Evolutionary conservation across 1,140 invertebrate species (phyloP).

Genomic region (Doryteuthis pealeii): DNA sequence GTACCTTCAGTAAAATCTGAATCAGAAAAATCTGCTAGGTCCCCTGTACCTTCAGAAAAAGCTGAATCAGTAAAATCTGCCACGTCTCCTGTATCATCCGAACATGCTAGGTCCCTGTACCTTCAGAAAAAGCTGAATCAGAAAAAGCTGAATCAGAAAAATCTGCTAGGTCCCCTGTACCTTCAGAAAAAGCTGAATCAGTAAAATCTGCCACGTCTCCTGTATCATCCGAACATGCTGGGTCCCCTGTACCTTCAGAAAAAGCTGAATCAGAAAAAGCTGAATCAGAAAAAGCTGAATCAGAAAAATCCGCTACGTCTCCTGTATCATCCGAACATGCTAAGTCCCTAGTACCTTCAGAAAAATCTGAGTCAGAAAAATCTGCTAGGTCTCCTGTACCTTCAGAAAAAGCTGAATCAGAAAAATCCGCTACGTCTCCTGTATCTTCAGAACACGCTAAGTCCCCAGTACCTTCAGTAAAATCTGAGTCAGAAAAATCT

Average conservation of each 20-base stretch:
- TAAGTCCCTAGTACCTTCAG: not conserved
- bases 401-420: not conserved
- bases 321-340: too few species aligned
- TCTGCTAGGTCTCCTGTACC: not conserved
- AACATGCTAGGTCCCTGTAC: too few species aligned
- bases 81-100: too few species aligned
- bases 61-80: not conserved
- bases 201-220: too few species aligned
- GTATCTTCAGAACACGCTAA: not conserved
- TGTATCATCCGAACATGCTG: too few species aligned
- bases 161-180: too few species aligned
- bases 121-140: too few species aligned
- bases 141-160: too few species aligned
- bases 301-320: not conserved
- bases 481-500: too few species aligned
- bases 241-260: too few species aligned
- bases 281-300: not conserved
- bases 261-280: too few species aligned
- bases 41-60: not conserved
- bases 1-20: not conserved
- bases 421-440: not conserved
- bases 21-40: not conserved
- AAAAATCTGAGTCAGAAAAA: conserved; percentile 11
- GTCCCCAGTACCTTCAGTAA: not conserved
- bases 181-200: too few species aligned